Conservation (phyloP, 2,797 vertebrate species). For the Delichon dasypus region DNA sequence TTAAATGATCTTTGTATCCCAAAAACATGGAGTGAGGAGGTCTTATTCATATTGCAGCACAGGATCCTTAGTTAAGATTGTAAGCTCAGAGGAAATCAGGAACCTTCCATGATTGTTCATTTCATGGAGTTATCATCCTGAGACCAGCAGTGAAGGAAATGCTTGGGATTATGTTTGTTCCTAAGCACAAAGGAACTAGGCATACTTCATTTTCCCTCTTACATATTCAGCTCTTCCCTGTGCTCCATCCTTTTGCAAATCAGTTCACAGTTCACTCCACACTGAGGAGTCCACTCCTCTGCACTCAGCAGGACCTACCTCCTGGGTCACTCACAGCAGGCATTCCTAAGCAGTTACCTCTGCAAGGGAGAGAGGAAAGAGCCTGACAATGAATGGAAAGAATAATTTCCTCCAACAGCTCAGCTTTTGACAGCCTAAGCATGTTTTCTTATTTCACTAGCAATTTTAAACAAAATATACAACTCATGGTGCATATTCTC, state of each 20-base stretch:
- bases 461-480: background rate
- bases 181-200: background rate
- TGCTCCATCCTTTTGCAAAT: background rate
- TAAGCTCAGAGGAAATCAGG: background rate
- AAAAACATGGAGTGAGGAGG: background rate
- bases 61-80: background rate
- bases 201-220: background rate
- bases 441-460: background rate
- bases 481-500: background rate
- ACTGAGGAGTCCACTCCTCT: background rate
- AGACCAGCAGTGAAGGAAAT: background rate
- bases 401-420: background rate
- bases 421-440: background rate
- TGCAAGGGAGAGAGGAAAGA: background rate
- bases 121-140: background rate
- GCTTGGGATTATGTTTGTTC: background rate
- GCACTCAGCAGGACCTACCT: background rate
- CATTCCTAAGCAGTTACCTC: background rate
- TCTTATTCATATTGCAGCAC: background rate
- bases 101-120: background rate
- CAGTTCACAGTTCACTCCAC: background rate
- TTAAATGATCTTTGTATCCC: background rate
- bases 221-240: background rate
- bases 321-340: background rate
- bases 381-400: background rate